phyloP scores from a whole-genome alignment of 2,113 vertebrate genomes.

The Alexandromys fortis region DNA sequence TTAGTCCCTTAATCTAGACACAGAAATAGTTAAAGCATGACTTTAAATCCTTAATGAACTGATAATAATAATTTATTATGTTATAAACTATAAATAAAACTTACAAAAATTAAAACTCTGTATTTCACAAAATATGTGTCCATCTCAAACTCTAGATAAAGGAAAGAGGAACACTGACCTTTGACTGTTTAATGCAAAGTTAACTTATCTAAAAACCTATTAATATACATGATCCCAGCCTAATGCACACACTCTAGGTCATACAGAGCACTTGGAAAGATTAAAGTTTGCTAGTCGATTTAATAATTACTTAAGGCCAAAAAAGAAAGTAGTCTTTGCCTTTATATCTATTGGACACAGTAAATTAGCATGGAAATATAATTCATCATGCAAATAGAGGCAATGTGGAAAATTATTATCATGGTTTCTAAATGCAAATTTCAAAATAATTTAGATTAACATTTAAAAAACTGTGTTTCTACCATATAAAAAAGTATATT shows the following conservation, averaged over 20 bases:
- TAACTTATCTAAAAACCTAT: conserved; percentile 23
- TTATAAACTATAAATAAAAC: conserved; percentile 40
- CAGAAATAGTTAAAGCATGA: conserved; percentile 25
- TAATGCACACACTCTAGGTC: neutral
- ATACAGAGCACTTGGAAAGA: neutral
- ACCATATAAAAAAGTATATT: neutral
- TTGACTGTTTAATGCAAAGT: conserved; percentile 17
- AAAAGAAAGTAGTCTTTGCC: neutral
- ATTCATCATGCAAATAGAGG: neutral
- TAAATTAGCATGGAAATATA: neutral
- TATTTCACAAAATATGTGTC: conserved; percentile 6
- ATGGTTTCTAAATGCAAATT: neutral
- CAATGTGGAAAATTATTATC: neutral
- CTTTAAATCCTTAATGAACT: neutral
- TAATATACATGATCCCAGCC: neutral
- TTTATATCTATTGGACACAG: conserved; percentile 1
- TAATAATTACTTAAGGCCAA: neutral
- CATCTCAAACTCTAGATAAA: conserved; percentile 45
- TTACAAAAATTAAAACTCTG: conserved; percentile 4
- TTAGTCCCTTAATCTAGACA: conserved; percentile 35
- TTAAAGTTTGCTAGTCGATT: neutral
- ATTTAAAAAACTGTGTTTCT: neutral
- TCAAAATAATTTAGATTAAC: conserved; percentile 46
- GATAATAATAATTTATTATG: neutral
- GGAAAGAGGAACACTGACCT: neutral